These are phyloP conservation scores for Acyrthosiphon pisum DNA, from an alignment of 1,140 invertebrate species.

Conservation along the genomic window DNA sequence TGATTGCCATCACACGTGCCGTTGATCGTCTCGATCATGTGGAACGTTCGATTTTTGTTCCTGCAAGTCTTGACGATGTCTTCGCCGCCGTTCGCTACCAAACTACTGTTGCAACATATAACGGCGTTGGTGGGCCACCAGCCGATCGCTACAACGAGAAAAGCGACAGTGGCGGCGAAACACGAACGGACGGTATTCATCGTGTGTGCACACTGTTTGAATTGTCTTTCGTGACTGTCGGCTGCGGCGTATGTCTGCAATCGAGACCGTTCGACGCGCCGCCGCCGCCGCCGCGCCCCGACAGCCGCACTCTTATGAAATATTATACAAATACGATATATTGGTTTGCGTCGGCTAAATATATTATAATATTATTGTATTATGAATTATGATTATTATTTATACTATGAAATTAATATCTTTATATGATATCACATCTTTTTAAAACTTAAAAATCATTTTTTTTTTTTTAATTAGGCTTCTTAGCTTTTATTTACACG, in stretches of 20 bases:
- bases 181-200: constrained; percentile 45
- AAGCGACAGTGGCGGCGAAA: background rate
- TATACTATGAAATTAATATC: too few species aligned
- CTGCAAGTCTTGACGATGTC: background rate
- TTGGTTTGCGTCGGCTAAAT: background rate
- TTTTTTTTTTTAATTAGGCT: too few species aligned
- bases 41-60: background rate
- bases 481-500: too few species aligned
- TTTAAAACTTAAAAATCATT: too few species aligned
- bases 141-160: background rate
- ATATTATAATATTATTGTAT: background rate
- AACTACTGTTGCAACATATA: background rate
- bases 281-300: background rate
- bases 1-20: too few species aligned
- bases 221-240: background rate
- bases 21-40: background rate
- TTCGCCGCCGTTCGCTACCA: background rate
- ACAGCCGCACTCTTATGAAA: background rate
- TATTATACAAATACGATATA: too few species aligned
- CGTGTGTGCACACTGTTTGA: constrained; percentile 17
- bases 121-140: background rate
- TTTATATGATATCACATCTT: too few species aligned
- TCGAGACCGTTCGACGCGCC: background rate
- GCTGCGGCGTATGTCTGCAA: background rate
- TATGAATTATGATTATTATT: background rate